A percentile compares a stretch with the other conserved stretches of the same genome.
Conservation (phyloP, 1,140 invertebrate species). For the Cyphomyrmex costatus region DNA sequence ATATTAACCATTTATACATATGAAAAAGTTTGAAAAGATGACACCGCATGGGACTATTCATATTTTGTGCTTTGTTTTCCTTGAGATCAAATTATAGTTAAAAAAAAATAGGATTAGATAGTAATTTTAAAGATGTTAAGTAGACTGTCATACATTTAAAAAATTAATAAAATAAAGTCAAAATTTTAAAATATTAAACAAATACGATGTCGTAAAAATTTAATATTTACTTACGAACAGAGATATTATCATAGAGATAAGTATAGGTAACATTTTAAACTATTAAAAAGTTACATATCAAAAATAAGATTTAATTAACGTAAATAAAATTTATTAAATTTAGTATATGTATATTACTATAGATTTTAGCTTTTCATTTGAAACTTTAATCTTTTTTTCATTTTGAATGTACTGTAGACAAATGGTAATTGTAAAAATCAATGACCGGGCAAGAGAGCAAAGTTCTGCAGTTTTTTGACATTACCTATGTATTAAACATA, state of each 20-base stretch:
- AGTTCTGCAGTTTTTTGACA: conserved; percentile 5
- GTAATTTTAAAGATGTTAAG: not conserved
- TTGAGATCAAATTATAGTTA: not conserved
- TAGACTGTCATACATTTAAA: not conserved
- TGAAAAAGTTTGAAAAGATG: not conserved
- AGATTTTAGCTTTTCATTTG: conserved; percentile 4
- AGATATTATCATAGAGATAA: conserved; percentile 17
- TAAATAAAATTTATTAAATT: not conserved
- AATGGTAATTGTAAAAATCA: not conserved
- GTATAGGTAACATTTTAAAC: not conserved
- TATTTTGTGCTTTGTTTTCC: not conserved
- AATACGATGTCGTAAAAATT: not conserved
- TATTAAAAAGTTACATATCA: conserved; percentile 2
- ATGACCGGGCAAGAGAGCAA: not conserved
- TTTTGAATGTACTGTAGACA: not conserved
- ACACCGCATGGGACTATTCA: not conserved
- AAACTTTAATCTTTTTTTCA: not conserved
- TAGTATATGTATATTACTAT: not conserved
- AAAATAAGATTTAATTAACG: not conserved
- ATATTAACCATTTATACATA: not conserved
- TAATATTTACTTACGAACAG: not conserved
- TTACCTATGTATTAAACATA: not conserved
- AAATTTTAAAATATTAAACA: not conserved
- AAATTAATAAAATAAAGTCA: conserved; percentile 26
- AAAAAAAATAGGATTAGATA: not conserved